Conservation (phyloP, 1,140 invertebrate genomes). For the Tachypleus tridentatus region DNA sequence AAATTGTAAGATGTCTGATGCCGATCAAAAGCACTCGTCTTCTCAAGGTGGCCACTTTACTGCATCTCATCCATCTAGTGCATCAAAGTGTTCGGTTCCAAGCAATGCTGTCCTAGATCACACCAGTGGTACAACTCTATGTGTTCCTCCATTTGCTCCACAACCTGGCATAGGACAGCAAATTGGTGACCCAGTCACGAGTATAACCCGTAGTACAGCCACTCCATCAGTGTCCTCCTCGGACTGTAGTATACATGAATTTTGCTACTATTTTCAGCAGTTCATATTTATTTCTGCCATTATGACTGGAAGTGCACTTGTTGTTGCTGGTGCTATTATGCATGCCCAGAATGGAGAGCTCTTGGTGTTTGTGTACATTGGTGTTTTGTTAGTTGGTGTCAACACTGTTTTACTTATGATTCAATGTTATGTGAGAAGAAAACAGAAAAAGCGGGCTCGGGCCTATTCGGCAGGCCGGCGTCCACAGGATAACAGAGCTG, state of each 20-base stretch:
- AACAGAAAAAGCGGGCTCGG: slow-evolving; percentile 14
- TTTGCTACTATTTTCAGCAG: slow-evolving; percentile 20
- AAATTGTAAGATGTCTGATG: no score
- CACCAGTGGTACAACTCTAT: no score
- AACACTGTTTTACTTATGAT: slow-evolving; percentile 15
- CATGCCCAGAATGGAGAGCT: slow-evolving; percentile 19
- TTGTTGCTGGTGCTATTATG: slow-evolving; percentile 16
- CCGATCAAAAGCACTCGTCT: no score
- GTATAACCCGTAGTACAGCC: background rate
- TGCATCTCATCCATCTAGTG: no score
- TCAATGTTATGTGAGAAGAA: slow-evolving; percentile 15
- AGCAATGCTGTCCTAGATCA: no score
- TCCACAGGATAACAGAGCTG: no score
- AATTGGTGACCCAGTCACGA: no score
- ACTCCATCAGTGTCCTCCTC: slow-evolving; percentile 10
- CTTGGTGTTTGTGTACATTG: slow-evolving; percentile 18
- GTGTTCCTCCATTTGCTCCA: no score
- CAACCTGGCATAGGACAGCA: no score
- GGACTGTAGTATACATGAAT: slow-evolving; percentile 17
- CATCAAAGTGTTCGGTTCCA: no score
- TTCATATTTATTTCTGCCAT: slow-evolving; percentile 18
- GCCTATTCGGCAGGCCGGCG: background rate
- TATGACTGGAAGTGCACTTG: slow-evolving; percentile 14
- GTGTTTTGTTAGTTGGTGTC: slow-evolving; percentile 15
- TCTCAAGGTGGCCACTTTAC: no score